Conservation (phyloP, 1,140 invertebrate genomes). For the Luehdorfia chinensis region DNA sequence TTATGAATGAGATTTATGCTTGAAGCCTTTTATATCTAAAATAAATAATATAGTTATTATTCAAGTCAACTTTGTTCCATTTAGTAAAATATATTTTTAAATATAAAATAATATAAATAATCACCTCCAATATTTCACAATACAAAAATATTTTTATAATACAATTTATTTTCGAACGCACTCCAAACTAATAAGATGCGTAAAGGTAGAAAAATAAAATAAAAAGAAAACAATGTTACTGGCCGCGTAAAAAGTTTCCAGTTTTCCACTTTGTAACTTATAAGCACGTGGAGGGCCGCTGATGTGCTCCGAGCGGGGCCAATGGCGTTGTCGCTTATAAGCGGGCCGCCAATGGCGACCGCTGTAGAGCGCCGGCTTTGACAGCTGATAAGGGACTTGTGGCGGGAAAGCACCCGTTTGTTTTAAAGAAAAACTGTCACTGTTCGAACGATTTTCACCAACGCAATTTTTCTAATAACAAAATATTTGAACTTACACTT, state of each 20-base stretch:
- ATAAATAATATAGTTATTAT: too few relatives aligned
- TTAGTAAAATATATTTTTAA: background rate
- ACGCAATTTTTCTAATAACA: too few relatives aligned
- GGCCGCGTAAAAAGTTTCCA: constrained; percentile 48
- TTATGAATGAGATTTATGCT: too few relatives aligned
- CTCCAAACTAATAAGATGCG: too few relatives aligned
- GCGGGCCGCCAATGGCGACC: constrained; percentile 63
- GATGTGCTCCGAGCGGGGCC: constrained; percentile 50
- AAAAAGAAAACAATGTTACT: constrained; percentile 17
- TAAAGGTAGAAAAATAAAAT: too few relatives aligned
- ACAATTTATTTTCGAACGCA: too few relatives aligned
- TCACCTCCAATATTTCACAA: too few relatives aligned
- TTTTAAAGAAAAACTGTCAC: background rate
- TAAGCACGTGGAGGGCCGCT: constrained; percentile 69
- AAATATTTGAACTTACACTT: too few relatives aligned
- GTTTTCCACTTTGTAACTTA: constrained; percentile 53
- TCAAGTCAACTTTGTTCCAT: too few relatives aligned
- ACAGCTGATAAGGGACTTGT: constrained; percentile 62
- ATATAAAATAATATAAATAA: background rate
- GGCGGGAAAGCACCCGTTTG: constrained; percentile 12
- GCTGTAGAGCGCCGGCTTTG: constrained; percentile 54
- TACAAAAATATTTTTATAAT: too few relatives aligned
- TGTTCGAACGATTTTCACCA: too few relatives aligned
- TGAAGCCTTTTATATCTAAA: too few relatives aligned
- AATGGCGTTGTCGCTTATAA: constrained; percentile 68